Conservation (phyloP, 2,888 invertebrate species). For the Tenodera sinensis region DNA sequence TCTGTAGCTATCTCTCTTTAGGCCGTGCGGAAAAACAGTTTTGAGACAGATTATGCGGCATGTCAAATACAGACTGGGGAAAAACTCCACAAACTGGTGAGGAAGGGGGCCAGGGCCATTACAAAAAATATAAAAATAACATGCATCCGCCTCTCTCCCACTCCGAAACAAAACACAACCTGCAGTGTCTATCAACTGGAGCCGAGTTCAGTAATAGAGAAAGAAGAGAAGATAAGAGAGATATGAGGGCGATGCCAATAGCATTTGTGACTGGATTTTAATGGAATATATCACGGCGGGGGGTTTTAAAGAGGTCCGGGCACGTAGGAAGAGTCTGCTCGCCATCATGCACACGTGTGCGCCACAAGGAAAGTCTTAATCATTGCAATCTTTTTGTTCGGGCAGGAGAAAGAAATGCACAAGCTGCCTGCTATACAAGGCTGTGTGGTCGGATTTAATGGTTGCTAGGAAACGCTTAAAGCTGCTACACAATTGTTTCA, state of each 20-base stretch:
- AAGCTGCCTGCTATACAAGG: too few species aligned
- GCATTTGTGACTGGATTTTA: slow-evolving; percentile 15
- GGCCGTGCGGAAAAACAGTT: not conserved
- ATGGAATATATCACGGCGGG: slow-evolving; percentile 14
- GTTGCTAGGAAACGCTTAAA: not conserved
- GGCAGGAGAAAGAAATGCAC: not conserved
- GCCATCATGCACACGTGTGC: not conserved
- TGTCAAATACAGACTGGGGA: not conserved
- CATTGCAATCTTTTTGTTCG: not conserved
- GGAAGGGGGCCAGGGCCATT: not conserved
- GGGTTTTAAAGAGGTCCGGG: not conserved
- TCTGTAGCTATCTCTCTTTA: not conserved
- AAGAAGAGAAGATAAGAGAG: not conserved
- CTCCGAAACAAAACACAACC: not conserved
- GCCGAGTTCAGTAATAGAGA: not conserved
- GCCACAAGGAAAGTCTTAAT: not conserved
- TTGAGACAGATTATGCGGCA: not conserved
- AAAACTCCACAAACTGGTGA: not conserved
- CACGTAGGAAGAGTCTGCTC: not conserved
- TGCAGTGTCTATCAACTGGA: slow-evolving; percentile 1
- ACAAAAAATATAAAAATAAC: slow-evolving; percentile 1
- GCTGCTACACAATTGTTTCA: not conserved
- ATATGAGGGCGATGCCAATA: slow-evolving; percentile 12
- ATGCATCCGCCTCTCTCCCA: not conserved
- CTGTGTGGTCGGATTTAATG: not conserved